Evolutionary conservation across 2,797 vertebrate species (phyloP).

Genomic region (Spatula clypeata): DNA sequence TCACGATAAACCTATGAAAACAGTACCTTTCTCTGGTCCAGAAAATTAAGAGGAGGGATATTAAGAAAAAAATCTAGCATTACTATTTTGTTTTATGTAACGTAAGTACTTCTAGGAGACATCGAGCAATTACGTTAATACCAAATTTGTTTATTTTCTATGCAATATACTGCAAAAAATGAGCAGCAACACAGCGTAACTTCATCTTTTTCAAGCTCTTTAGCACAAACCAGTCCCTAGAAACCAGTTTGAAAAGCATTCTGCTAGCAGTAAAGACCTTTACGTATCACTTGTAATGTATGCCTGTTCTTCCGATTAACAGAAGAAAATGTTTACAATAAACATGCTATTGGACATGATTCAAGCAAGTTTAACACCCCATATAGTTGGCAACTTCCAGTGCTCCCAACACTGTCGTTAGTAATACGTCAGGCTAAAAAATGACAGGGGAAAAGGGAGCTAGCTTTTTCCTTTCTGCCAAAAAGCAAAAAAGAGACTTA

Average conservation of each 20-base stretch:
- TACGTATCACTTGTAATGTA: not conserved
- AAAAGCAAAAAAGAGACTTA: conserved; percentile 83
- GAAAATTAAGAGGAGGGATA: not conserved
- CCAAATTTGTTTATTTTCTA: not conserved
- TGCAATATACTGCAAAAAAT: not conserved
- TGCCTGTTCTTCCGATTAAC: not conserved
- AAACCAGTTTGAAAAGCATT: not conserved
- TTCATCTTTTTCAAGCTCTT: not conserved
- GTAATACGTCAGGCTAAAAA: not conserved
- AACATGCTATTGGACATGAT: not conserved
- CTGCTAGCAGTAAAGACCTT: not conserved
- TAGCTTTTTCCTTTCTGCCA: not conserved
- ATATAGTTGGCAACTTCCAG: not conserved
- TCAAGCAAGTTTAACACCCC: not conserved
- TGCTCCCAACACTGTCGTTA: not conserved
- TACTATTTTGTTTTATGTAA: not conserved
- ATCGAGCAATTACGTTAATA: not conserved
- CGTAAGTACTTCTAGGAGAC: not conserved
- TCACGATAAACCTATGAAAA: not conserved
- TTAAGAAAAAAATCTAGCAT: not conserved
- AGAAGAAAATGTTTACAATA: not conserved
- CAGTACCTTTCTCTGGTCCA: not conserved
- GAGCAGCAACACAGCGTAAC: not conserved
- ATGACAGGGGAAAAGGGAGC: not conserved
- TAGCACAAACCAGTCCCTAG: not conserved